These are phyloP conservation scores for Heloderma charlesbogerti DNA, from an alignment of 2,113 vertebrate species.

Conservation along the genomic window DNA sequence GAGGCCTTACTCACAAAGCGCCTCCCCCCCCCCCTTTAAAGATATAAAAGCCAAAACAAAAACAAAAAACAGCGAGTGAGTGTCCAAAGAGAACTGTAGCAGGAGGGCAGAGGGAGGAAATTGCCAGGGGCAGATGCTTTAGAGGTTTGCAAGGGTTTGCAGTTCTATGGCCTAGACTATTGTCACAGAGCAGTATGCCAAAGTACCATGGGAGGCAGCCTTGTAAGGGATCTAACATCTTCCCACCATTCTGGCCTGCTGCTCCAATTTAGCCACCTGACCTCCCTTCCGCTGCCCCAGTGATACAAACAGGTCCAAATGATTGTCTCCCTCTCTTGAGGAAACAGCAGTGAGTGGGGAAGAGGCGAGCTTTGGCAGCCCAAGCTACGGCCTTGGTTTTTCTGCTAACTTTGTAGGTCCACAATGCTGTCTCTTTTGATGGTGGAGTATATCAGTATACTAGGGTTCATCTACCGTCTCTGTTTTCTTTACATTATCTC, in stretches of 20 bases:
- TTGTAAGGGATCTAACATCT: not conserved
- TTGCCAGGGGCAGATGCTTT: not conserved
- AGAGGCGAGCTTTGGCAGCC: not conserved
- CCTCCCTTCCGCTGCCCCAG: not conserved
- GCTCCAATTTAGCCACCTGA: not conserved
- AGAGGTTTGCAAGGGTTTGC: not conserved
- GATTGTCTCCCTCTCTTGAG: not conserved
- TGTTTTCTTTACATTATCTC: not conserved
- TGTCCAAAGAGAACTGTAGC: not conserved
- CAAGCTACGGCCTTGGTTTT: not conserved
- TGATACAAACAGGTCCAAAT: not conserved
- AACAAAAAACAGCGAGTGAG: not conserved
- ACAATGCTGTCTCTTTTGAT: not conserved
- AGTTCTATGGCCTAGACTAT: accelerated
- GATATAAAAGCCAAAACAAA: not conserved
- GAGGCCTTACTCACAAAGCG: not conserved
- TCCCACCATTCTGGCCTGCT: not conserved
- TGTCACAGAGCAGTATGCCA: not conserved
- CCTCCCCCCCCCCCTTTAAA: not conserved
- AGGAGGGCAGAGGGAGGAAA: not conserved
- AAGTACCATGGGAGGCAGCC: not conserved
- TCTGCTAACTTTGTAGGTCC: not conserved
- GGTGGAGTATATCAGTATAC: not conserved
- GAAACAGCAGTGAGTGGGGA: not conserved
- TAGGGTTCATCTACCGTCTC: not conserved